Base-by-base conservation (phyloP, 2,888 invertebrate genomes). In the Plagiodera versicolora region DNA sequence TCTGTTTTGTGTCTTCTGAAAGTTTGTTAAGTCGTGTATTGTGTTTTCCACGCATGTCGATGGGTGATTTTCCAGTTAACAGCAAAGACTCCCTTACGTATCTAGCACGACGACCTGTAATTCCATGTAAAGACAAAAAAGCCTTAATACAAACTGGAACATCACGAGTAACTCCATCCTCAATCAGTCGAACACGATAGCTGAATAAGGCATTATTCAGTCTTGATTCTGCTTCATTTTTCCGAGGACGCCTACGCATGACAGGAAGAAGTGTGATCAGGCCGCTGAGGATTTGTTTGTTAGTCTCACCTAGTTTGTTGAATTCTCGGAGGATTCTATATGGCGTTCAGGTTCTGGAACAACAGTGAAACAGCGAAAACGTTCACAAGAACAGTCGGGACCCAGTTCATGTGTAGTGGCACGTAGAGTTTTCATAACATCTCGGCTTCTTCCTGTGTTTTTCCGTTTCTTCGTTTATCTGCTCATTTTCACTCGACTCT, bases 351-450 rank as follows among this genome's bases (percentile, higher is more conserved):
- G 20, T 19, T 24, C 55, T 46, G 45, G 44, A 55, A 55, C 20
- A 14, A 16, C 14, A 45, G 44, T 9, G 17, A 55, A 55, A 55
- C 55, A 55, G 55, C 44, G 55, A 45, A 46, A 45, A 5, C 28
- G 17, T 45, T 44, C 46, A 45, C 55, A 55, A 5, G 11, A 19
- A 44, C 55, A 55, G 45, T 47, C 55, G 28, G 55, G 18, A n/a
- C 46, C 55, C 28, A 55, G 55, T 55, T 55, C 28, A 44, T 55
- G 47, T 14, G 45, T 55, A 5, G 17, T 19, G n/a, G 48, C 48
- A 6, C 20, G 17, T 20, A 48, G 20, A 1, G 11, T 19, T 19
- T 48, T 48, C 48, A 48, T 48, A 24, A 48, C 48, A 48, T 1
- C 48, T 48, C 19, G 6, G 4, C 1, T n/a, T 18, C 48, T 48